These are phyloP conservation scores for Aricia agestis DNA, from an alignment of 1,140 invertebrate species.

Conservation along the genomic window DNA sequence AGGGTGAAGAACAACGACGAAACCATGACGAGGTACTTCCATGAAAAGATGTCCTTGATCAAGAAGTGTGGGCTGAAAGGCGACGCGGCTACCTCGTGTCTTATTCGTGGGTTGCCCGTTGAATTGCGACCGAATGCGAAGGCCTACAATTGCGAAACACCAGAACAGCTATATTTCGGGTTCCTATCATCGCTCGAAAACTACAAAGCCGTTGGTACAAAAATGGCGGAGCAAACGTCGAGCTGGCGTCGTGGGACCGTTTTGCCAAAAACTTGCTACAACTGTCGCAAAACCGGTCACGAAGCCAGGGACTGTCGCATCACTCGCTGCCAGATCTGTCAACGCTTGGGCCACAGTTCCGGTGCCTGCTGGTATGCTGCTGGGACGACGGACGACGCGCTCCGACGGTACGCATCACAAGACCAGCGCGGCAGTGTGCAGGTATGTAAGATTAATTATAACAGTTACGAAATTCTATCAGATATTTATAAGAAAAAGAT, in stretches of 20 bases:
- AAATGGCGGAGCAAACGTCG: neutral
- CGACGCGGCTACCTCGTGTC: constrained; percentile 25
- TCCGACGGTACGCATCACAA: neutral
- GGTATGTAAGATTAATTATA: neutral
- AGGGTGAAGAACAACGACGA: constrained; percentile 30
- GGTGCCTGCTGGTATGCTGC: neutral
- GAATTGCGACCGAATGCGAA: constrained; percentile 36
- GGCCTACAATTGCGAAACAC: constrained; percentile 17
- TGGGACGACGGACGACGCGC: neutral
- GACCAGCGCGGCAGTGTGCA: neutral
- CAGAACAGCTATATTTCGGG: constrained; percentile 21
- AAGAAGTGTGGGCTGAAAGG: constrained; percentile 37
- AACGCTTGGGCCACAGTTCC: neutral
- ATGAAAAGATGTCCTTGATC: constrained; percentile 37
- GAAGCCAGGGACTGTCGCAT: constrained; percentile 13
- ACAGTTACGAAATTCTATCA: neutral
- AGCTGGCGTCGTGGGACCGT: neutral
- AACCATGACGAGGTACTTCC: constrained; percentile 41
- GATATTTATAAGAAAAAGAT: neutral
- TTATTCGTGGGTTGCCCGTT: constrained; percentile 38
- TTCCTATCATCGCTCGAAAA: constrained; percentile 22
- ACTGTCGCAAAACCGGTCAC: constrained; percentile 7
- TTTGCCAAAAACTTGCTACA: neutral
- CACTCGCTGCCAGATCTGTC: constrained; percentile 11
- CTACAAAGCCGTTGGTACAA: neutral